Evolutionary conservation across 2,113 vertebrate species (phyloP).

Genomic region (Tragelaphus scriptus): DNA sequence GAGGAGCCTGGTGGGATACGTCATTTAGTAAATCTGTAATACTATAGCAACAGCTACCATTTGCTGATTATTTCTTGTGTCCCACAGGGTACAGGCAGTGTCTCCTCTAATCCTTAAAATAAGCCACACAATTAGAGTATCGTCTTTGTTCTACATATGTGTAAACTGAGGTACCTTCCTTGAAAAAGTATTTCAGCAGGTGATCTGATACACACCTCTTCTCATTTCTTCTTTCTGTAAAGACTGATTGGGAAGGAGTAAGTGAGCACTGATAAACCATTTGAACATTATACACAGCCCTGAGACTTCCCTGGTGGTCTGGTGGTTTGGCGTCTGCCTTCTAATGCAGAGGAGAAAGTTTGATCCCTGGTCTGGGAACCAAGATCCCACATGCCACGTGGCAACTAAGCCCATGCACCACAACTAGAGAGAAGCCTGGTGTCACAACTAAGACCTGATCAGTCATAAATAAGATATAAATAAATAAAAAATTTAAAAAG

Average conservation of each 20-base stretch:
- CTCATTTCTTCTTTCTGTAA: not conserved
- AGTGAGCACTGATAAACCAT: not conserved
- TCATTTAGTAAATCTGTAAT: not conserved
- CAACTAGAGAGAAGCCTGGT: not conserved
- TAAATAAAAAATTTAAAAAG: constrained; percentile 28
- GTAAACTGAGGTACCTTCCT: not conserved
- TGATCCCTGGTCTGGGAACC: not conserved
- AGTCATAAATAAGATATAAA: not conserved
- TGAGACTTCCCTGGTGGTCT: not conserved
- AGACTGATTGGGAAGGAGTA: not conserved
- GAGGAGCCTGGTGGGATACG: not conserved
- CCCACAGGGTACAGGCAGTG: not conserved
- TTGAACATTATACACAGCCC: not conserved
- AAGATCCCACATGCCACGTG: not conserved
- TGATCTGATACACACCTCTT: not conserved
- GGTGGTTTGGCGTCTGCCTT: not conserved
- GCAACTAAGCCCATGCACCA: not conserved
- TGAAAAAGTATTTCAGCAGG: not conserved
- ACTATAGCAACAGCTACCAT: not conserved
- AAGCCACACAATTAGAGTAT: not conserved
- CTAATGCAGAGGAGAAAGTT: not conserved
- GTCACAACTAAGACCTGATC: not conserved
- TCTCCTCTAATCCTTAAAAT: not conserved
- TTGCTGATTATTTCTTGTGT: not conserved
- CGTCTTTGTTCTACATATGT: not conserved